Evolutionary conservation across 1,140 invertebrate genomes (phyloP).

Genomic region (Caenorhabditis latens): DNA sequence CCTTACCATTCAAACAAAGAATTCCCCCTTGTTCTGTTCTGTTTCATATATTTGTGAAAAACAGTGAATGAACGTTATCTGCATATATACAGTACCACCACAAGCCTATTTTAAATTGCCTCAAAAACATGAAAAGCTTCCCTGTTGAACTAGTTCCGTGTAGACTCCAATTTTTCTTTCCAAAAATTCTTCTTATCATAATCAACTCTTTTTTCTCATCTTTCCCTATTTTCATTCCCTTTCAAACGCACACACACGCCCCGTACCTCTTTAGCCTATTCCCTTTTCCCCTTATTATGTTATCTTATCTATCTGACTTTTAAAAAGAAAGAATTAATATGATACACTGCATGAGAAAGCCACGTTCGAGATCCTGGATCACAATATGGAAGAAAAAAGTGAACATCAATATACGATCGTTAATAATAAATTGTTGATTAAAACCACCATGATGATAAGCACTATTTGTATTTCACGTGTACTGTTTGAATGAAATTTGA

Average conservation of each 20-base stretch:
- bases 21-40: conserved; percentile 5
- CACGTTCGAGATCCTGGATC: background rate
- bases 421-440: conserved; percentile 47
- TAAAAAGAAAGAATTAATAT: background rate
- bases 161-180: conserved; percentile 14
- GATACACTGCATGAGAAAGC: conserved; percentile 42
- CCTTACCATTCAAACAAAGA: conserved; percentile 5
- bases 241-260: conserved; percentile 23
- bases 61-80: conserved; percentile 48
- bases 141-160: conserved; percentile 33
- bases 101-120: background rate
- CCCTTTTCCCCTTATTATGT: background rate
- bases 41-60: background rate
- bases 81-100: conserved; percentile 31
- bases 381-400: background rate
- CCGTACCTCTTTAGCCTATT: background rate
- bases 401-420: conserved; percentile 5
- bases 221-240: background rate
- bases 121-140: background rate
- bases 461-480: background rate
- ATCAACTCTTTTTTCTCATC: no score
- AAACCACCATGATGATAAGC: conserved; percentile 15
- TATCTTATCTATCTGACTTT: background rate
- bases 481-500: background rate
- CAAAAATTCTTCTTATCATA: conserved; percentile 4